Conservation (phyloP, 2,113 vertebrate genomes). For the Phocoena sinus region DNA sequence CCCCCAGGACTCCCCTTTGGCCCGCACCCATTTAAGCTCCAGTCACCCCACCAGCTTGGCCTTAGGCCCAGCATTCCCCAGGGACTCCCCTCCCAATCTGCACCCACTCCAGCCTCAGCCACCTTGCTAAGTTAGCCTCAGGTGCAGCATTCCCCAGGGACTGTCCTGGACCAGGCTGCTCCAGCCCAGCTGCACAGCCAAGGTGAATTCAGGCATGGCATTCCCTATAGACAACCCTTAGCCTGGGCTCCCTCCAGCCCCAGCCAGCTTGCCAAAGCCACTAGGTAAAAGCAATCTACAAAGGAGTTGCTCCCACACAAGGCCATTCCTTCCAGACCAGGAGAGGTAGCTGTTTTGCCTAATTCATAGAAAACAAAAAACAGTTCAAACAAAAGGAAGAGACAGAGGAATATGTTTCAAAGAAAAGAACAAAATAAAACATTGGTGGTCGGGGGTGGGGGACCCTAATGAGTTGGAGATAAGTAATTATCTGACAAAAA, state of each 20-base stretch:
- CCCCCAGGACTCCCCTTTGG: not conserved
- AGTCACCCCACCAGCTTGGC: not conserved
- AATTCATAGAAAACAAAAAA: not conserved
- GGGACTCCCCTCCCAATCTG: not conserved
- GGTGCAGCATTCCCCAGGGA: not conserved
- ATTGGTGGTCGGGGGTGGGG: not conserved
- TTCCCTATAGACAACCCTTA: not conserved
- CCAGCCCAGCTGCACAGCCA: not conserved
- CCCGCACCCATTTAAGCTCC: not conserved
- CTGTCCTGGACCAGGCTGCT: not conserved
- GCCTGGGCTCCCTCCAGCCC: not conserved
- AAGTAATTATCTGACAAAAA: not conserved
- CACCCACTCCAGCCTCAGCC: not conserved
- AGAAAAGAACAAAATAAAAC: not conserved
- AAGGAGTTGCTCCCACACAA: not conserved
- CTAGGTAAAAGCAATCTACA: not conserved
- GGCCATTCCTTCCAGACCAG: not conserved
- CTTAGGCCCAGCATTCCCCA: no score
- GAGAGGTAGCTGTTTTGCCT: not conserved
- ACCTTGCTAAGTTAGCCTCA: not conserved
- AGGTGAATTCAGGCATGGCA: not conserved
- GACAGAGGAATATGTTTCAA: not conserved
- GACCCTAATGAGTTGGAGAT: not conserved
- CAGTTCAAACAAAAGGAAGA: not conserved
- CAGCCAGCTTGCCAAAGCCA: not conserved